Conservation (phyloP, 2,888 invertebrate genomes). For the Deladenus siricidicola region DNA sequence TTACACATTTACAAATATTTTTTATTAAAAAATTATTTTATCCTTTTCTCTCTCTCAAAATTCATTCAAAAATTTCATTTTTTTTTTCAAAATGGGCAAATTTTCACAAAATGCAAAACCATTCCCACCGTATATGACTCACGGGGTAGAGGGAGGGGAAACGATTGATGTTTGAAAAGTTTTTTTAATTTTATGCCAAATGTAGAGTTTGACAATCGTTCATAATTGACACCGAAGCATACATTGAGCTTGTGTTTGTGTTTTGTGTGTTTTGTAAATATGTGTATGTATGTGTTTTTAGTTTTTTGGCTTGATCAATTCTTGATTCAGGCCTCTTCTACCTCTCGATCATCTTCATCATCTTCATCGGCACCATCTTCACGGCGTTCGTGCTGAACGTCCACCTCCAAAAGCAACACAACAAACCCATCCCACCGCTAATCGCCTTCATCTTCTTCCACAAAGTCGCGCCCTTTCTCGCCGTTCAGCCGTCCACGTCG, state of each 20-base stretch:
- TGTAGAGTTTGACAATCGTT: no score
- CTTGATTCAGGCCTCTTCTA: slow-evolving; percentile 39
- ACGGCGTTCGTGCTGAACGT: slow-evolving; percentile 52
- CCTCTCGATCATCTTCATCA: slow-evolving; percentile 50
- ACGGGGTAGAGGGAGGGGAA: no score
- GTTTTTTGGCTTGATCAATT: neutral
- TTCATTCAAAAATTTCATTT: neutral
- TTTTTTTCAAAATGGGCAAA: no score
- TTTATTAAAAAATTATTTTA: neutral
- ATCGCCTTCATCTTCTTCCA: slow-evolving; percentile 48
- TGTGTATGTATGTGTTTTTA: neutral
- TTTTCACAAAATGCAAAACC: no score
- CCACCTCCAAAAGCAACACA: slow-evolving; percentile 50
- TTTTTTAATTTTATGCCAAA: no score
- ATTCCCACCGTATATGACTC: no score
- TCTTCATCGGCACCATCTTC: slow-evolving; percentile 51
- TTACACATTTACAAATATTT: neutral
- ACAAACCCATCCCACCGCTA: slow-evolving; percentile 47
- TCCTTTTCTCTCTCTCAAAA: neutral
- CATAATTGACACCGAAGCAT: no score
- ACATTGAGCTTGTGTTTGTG: no score
- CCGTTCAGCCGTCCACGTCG: slow-evolving; percentile 45
- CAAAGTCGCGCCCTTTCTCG: slow-evolving; percentile 44
- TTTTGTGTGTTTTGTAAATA: neutral
- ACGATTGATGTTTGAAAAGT: no score